phyloP scores from a whole-genome alignment of 2,113 vertebrate genomes.

The Ageneiosus marmoratus region DNA sequence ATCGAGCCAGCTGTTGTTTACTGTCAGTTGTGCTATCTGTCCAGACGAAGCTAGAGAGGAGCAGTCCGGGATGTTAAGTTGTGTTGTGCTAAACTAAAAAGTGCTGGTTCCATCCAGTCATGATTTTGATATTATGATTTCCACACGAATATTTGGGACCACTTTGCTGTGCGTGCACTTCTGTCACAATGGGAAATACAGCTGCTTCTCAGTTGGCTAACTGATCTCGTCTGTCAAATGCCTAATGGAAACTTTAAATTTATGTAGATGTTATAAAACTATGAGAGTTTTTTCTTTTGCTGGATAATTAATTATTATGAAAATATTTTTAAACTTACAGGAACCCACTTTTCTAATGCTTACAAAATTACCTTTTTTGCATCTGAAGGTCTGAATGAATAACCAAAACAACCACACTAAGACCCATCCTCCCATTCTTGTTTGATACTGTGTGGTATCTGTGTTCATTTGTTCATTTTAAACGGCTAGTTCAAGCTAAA shows the following conservation, averaged over 20 bases:
- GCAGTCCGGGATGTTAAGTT: neutral
- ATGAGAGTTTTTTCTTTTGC: neutral
- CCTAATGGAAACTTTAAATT: neutral
- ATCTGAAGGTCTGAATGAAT: neutral
- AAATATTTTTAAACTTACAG: neutral
- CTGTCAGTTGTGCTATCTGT: conserved; percentile 31
- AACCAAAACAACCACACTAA: neutral
- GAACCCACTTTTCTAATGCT: neutral
- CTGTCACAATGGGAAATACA: neutral
- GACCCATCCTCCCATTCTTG: neutral
- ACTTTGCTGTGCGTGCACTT: neutral
- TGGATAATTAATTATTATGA: neutral
- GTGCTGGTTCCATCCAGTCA: neutral
- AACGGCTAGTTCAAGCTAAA: neutral
- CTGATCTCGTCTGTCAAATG: neutral
- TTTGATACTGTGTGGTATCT: neutral
- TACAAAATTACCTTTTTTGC: too few species aligned
- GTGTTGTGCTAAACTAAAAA: neutral
- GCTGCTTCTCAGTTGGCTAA: conserved; percentile 4
- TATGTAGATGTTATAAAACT: neutral
- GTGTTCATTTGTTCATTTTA: neutral
- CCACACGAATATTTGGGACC: neutral
- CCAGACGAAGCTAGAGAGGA: conserved; percentile 21
- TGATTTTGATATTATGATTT: neutral
- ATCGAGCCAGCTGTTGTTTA: conserved; percentile 47